Percentiles rank a stretch among this genome's conserved stretches.
Conservation (phyloP, 2,888 invertebrate species). For the Eristalinus sepulchralis region DNA sequence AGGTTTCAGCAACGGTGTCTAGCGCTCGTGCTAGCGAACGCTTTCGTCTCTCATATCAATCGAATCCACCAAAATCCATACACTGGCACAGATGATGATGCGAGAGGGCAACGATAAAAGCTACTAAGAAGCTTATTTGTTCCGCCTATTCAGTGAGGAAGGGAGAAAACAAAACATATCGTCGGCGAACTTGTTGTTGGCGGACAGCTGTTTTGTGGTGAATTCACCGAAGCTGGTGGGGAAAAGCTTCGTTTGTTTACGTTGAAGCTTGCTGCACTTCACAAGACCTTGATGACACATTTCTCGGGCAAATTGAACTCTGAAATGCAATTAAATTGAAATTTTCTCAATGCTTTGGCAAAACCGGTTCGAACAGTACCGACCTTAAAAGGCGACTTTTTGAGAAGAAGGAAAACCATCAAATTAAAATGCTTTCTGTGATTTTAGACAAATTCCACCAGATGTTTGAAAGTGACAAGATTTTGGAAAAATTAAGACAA, state of each 20-base stretch:
- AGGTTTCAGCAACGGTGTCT: constrained; percentile 30
- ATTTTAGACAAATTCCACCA: neutral
- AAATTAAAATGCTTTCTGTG: neutral
- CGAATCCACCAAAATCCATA: neutral
- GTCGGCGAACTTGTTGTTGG: neutral
- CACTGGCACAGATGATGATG: neutral
- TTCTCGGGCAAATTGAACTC: neutral
- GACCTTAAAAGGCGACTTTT: neutral
- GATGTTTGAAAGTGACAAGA: no score
- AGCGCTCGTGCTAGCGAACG: constrained; percentile 8
- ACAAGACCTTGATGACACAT: neutral
- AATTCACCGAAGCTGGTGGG: constrained; percentile 4
- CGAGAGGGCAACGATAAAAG: neutral
- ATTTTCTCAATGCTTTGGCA: neutral
- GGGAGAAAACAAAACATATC: neutral
- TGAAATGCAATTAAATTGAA: neutral
- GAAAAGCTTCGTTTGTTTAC: constrained; percentile 37
- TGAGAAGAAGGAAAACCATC: no score
- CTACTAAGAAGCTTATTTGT: neutral
- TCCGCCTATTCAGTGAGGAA: neutral
- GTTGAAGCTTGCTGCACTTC: neutral
- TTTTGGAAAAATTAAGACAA: no score
- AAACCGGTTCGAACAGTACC: neutral
- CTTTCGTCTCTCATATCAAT: neutral
- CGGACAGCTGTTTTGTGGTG: constrained; percentile 46